phyloP scores from a whole-genome alignment of 2,113 vertebrate species.

The Todiramphus chloris region DNA sequence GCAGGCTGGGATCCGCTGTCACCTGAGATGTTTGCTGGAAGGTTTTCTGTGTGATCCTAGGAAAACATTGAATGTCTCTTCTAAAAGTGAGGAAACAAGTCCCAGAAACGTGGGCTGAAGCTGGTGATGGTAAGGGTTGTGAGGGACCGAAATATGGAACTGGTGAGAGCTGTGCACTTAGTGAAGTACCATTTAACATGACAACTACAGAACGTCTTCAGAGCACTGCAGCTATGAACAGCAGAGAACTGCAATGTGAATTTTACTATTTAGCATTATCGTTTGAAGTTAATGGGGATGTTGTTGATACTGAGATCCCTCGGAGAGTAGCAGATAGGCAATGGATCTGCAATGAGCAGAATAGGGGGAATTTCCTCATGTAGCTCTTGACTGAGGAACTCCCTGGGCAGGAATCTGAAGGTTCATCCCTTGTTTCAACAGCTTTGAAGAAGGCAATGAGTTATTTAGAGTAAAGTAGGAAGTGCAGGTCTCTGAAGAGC shows the following conservation, averaged over 20 bases:
- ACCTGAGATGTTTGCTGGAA: rapidly evolving
- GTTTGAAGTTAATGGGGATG: background rate
- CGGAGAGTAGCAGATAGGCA: background rate
- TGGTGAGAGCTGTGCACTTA: background rate
- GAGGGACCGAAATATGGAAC: background rate
- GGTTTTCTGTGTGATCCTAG: background rate
- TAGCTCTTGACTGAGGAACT: background rate
- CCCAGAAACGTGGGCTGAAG: background rate
- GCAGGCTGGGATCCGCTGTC: background rate
- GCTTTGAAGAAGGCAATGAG: background rate
- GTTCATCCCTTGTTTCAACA: background rate
- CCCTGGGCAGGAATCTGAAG: background rate
- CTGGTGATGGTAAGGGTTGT: rapidly evolving
- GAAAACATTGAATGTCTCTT: background rate
- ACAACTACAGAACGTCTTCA: background rate
- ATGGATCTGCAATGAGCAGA: background rate
- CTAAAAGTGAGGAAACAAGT: background rate
- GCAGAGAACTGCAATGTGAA: background rate
- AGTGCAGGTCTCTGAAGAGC: background rate
- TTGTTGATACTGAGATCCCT: background rate
- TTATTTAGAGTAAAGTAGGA: background rate
- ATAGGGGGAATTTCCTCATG: background rate
- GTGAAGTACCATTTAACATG: background rate
- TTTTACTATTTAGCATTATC: background rate
- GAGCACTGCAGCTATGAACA: background rate